Evolutionary conservation across 2,888 invertebrate genomes (phyloP).

Genomic region (Deroplatys truncata): DNA sequence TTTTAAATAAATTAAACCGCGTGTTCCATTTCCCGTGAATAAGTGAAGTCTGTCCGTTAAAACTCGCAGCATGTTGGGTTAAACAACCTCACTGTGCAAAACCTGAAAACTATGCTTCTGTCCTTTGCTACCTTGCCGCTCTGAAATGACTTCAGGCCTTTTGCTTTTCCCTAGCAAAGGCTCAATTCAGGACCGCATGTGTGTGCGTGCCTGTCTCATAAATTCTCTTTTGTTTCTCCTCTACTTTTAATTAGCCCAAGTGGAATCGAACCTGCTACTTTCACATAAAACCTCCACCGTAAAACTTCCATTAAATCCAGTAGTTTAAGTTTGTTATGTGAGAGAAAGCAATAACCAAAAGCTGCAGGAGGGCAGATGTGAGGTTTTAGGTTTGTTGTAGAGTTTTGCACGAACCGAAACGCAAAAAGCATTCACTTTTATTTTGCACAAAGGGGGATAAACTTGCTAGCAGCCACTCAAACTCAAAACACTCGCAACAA

Average conservation of each 20-base stretch:
- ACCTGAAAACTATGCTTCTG: no score
- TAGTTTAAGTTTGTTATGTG: background rate
- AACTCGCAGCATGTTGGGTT: background rate
- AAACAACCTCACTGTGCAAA: background rate
- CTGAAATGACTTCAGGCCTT: background rate
- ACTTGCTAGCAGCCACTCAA: no score
- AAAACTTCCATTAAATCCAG: no score
- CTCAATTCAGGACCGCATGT: no score
- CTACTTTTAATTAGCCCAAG: background rate
- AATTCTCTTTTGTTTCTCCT: background rate
- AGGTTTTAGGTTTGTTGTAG: no score
- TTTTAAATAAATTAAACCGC: conserved; percentile 5
- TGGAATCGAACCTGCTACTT: background rate
- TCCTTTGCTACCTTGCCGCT: background rate
- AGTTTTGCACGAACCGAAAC: no score
- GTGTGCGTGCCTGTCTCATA: background rate
- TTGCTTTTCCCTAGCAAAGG: background rate
- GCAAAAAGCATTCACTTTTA: no score
- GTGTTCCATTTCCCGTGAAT: background rate
- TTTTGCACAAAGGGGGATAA: no score
- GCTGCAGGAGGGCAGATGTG: no score
- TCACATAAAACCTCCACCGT: background rate
- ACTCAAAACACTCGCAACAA: no score
- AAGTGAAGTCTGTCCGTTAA: background rate
- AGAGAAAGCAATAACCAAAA: no score